Base-by-base conservation (phyloP, 2,888 invertebrate genomes). In the Steinernema hermaphroditum region DNA sequence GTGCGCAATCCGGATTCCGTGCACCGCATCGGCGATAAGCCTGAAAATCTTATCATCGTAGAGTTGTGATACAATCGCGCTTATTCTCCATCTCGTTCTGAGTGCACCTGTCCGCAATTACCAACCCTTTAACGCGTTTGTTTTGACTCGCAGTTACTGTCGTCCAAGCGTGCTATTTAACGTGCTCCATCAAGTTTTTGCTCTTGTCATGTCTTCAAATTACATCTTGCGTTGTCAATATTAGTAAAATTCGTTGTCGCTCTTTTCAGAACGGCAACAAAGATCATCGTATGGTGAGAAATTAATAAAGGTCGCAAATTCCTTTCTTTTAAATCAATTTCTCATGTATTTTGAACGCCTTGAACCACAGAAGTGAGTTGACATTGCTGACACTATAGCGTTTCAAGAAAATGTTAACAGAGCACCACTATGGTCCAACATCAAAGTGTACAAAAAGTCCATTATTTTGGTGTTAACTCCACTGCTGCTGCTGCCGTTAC, bases 391-490 rank as follows among this genome's bases (percentile, higher is more conserved):
- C 22, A 19, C 50, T 24, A 24, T 22, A 19, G 12, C 12, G 50
- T 9, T 4, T 46, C 2, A 19, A 22, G n/a, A 9, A 24, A 12
- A 19, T 22, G 8, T 6, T 62, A 32, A 16, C 32, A 62, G 62
- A 29, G 62, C 62, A 16, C 34, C 62, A 6, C 1, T 62, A 62
- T 62, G 62, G 62, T 29, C 62, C 1, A 62, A 62, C 14, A 32
- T 62, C 62, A 62, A 62, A 29, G 62, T 62, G 34, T 62, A 62
- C 62, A 62, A 62, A 32, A 62, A 62, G 32, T 62, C 62, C 29
- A 62, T 62, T 6, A 62, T 34, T 29, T 19, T 62, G 6, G 62
- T 62, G 9, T 12, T 8, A 1, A 62, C 62, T 32, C 62, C 62
- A 1, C 29, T 62, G 32, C 14, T 62, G 29, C 32, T 62, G 34